Conservation (phyloP, 2,113 vertebrate genomes). For the Dunckerocampus dactyliophorus region DNA sequence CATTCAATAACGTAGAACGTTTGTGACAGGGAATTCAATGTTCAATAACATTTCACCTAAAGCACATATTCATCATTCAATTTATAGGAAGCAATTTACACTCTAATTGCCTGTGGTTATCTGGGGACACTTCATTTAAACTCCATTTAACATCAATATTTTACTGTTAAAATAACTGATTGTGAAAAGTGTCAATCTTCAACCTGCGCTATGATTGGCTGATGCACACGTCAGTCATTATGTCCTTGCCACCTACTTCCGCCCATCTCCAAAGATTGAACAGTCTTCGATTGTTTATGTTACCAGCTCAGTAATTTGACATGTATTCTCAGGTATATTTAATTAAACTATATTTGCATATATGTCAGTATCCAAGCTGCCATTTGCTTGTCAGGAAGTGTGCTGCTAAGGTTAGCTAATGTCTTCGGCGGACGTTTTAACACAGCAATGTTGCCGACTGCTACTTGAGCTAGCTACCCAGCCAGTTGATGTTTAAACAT, state of each 20-base stretch:
- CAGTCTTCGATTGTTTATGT: slow-evolving; percentile 47
- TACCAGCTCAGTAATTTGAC: slow-evolving; percentile 9
- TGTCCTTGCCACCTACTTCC: slow-evolving; percentile 66
- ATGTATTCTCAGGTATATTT: slow-evolving; percentile 45
- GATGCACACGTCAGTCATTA: slow-evolving; percentile 31
- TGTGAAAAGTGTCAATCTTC: neutral
- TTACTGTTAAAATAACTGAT: neutral
- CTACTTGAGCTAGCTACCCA: slow-evolving; percentile 23
- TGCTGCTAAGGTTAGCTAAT: neutral
- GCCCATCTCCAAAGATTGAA: slow-evolving; percentile 16
- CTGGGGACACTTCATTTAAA: too few relatives aligned
- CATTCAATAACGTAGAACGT: too few relatives aligned
- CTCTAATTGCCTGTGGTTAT: too few relatives aligned
- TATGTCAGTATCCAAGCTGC: neutral
- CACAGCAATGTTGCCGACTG: slow-evolving; percentile 25
- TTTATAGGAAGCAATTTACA: too few relatives aligned
- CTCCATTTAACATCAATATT: too few relatives aligned
- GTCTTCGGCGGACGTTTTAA: neutral
- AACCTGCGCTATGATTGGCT: slow-evolving; percentile 43
- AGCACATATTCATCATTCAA: too few relatives aligned
- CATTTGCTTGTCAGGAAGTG: neutral
- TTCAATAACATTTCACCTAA: too few relatives aligned
- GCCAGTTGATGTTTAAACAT: neutral
- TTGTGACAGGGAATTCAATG: too few relatives aligned
- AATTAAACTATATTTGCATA: neutral